phyloP scores from a whole-genome alignment of 2,888 invertebrate genomes.

The Agrypnus murinus region DNA sequence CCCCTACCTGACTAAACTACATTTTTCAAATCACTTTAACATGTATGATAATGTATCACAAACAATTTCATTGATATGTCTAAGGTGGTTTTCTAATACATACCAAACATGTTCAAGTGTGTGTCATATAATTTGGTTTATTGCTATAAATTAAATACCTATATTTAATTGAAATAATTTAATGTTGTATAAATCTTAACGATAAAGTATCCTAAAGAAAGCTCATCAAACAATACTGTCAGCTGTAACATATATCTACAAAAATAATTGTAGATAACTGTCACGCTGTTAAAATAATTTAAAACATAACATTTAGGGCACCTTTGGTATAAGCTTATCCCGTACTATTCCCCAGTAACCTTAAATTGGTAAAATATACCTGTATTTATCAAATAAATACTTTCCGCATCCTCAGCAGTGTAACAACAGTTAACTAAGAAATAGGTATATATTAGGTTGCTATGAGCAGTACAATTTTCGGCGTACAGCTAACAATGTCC shows the following conservation, averaged over 20 bases:
- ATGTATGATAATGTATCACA: conserved; percentile 19
- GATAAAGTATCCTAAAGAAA: conserved; percentile 63
- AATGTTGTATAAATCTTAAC: conserved; percentile 57
- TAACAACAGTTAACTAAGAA: conserved; percentile 69
- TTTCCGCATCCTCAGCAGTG: conserved; percentile 66
- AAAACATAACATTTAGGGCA: conserved; percentile 82
- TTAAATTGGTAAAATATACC: conserved; percentile 57
- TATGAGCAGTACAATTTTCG: conserved; percentile 49
- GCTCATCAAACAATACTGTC: conserved; percentile 63
- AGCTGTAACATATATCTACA: conserved; percentile 45
- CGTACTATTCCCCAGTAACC: conserved; percentile 53
- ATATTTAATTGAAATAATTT: conserved; percentile 57
- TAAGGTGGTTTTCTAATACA: conserved; percentile 11
- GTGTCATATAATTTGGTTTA: conserved; percentile 65
- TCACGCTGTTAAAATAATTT: conserved; percentile 49
- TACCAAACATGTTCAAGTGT: conserved; percentile 27
- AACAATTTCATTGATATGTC: conserved; percentile 17
- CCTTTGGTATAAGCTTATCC: conserved; percentile 89
- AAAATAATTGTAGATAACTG: conserved; percentile 26
- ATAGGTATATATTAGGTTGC: conserved; percentile 54
- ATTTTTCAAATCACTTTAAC: neutral
- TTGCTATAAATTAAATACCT: conserved; percentile 66
- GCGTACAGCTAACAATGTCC: conserved; percentile 64
- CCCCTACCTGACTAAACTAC: neutral
- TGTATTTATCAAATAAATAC: conserved; percentile 68